phyloP scores from a whole-genome alignment of 23 tunicate species.

The Clavelina lepadiformis region DNA sequence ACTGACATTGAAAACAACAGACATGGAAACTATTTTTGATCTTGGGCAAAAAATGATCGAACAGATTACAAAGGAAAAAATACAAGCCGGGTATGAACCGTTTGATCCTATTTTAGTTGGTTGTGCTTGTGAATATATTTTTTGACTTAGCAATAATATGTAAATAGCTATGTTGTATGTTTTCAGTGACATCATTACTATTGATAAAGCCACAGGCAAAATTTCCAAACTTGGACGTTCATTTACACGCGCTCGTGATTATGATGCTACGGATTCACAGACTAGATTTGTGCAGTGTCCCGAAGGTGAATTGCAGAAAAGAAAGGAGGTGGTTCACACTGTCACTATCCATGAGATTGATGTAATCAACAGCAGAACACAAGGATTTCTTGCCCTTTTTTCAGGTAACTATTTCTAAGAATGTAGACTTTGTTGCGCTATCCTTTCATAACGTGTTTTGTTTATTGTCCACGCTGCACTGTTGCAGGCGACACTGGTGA shows the following conservation, averaged over 20 bases:
- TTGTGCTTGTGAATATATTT: not conserved
- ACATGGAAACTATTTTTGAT: slow-evolving; percentile 98
- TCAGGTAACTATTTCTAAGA: slow-evolving; percentile 31
- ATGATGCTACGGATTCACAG: slow-evolving; percentile 89
- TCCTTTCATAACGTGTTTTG: not conserved
- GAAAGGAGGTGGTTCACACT: slow-evolving; percentile 99
- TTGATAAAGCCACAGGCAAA: slow-evolving; percentile 95
- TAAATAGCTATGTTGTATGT: not conserved
- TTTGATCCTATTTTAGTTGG: not conserved
- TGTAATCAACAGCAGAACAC: slow-evolving; percentile 96
- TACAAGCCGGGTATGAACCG: slow-evolving; percentile 82
- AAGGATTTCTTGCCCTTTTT: slow-evolving; percentile 93
- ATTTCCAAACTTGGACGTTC: slow-evolving; percentile 84
- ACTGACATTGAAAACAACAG: slow-evolving; percentile 92
- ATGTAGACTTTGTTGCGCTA: not conserved
- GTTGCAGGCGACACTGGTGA: slow-evolving; percentile 24
- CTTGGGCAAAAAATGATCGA: slow-evolving; percentile 99
- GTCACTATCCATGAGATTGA: slow-evolving; percentile 97
- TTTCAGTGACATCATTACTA: slow-evolving; percentile 86
- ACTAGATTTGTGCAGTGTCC: slow-evolving; percentile 94
- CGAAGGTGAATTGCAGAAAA: slow-evolving; percentile 94
- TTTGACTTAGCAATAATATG: not conserved
- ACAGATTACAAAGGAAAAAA: slow-evolving; percentile 91
- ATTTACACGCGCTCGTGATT: slow-evolving; percentile 95
- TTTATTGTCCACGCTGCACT: too few species aligned